phyloP scores from a whole-genome alignment of 1,140 invertebrate genomes.

The Tetramorium parvispinum region DNA sequence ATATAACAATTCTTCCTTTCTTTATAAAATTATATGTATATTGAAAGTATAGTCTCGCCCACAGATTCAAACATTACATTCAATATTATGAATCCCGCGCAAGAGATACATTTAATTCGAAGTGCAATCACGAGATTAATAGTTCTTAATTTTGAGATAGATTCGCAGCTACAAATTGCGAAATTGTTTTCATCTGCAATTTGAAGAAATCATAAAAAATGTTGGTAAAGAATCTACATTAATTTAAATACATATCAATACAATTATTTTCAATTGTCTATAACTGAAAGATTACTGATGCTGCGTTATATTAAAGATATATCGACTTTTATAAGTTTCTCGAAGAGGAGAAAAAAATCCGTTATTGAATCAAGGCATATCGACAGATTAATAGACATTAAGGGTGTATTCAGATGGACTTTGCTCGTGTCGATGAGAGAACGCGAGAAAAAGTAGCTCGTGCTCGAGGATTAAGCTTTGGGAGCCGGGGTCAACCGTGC shows the following conservation, averaged over 20 bases:
- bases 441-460: conserved; percentile 35
- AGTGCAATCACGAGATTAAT: not conserved
- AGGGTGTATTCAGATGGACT: not conserved
- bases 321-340: not conserved
- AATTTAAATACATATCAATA: not conserved
- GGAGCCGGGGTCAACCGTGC: conserved; percentile 43
- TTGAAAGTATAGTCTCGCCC: not conserved
- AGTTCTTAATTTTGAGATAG: not conserved
- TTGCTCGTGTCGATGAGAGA: not conserved
- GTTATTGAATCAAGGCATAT: not conserved
- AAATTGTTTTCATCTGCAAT: not conserved
- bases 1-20: not conserved
- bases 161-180: not conserved
- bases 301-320: not conserved
- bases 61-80: not conserved
- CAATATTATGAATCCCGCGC: not conserved
- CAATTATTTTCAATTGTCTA: not conserved
- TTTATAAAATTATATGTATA: not conserved
- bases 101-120: not conserved
- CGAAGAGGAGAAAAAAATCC: not conserved
- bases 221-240: not conserved
- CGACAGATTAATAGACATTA: conserved; percentile 8
- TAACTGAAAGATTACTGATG: not conserved
- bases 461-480: conserved; percentile 40
- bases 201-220: not conserved